These are phyloP conservation scores for Andrena bucephala DNA, from an alignment of 2,888 invertebrate genomes.

Conservation along the genomic window DNA sequence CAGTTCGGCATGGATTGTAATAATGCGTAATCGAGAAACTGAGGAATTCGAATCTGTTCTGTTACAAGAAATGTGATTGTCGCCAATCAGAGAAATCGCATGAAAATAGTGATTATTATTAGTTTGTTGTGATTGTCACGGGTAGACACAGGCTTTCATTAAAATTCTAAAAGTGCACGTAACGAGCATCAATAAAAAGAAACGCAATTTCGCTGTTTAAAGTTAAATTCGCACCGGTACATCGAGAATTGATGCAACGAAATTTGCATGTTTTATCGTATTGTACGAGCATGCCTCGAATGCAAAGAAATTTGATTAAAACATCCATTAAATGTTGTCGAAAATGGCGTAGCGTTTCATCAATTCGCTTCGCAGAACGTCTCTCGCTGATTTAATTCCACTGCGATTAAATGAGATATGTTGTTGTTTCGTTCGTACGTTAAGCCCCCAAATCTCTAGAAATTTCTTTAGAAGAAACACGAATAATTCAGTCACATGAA, in stretches of 20 bases:
- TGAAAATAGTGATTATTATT: too few species aligned
- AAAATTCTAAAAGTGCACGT: background rate
- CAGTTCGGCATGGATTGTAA: too few species aligned
- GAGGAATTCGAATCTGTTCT: too few species aligned
- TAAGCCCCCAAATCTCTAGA: constrained; percentile 14
- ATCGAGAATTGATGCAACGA: background rate
- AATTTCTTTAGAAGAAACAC: constrained; percentile 3
- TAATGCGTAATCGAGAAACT: too few species aligned
- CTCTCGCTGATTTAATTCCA: constrained; percentile 8
- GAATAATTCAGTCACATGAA: background rate
- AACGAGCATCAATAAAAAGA: constrained; percentile 4
- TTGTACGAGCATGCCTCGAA: background rate
- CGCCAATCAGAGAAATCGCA: too few species aligned
- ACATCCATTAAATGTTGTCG: constrained; percentile 9
- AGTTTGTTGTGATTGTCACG: background rate
- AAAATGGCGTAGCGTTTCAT: constrained; percentile 24
- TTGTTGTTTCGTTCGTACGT: constrained; percentile 16
- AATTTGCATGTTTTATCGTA: constrained; percentile 1
- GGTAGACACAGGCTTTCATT: too few species aligned
- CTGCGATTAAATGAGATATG: constrained; percentile 7
- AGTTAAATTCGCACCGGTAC: constrained; percentile 22
- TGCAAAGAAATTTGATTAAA: constrained; percentile 27
- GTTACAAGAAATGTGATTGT: too few species aligned
- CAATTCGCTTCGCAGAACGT: background rate
- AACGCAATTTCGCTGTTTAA: constrained; percentile 1